Percentiles rank a stretch among this genome's conserved stretches.
phyloP scores from a whole-genome alignment of 2,888 invertebrate species.

The Lochmaea capreae region DNA sequence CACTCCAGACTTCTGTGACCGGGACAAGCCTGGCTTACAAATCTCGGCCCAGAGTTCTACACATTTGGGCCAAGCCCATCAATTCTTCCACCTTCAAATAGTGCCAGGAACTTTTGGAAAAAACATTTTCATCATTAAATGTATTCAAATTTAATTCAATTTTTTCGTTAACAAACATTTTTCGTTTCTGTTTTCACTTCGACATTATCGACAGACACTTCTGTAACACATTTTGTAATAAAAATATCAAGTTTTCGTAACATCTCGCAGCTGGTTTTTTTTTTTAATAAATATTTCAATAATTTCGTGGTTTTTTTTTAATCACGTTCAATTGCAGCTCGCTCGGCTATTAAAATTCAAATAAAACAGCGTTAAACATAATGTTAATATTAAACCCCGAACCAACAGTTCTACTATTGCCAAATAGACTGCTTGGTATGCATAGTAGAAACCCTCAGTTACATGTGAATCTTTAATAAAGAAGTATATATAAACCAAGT shows the following conservation, averaged over 20 bases:
- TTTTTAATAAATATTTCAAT: background rate
- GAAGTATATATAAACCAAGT: slow-evolving; percentile 49
- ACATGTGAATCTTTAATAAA: slow-evolving; percentile 49
- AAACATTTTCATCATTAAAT: no score
- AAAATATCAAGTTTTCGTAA: background rate
- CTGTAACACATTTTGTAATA: background rate
- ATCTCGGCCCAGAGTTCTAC: no score
- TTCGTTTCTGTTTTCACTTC: no score
- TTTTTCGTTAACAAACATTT: no score
- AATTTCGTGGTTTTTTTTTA: slow-evolving; percentile 13
- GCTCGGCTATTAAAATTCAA: slow-evolving; percentile 19
- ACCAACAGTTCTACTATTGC: slow-evolving; percentile 36
- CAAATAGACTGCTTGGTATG: slow-evolving; percentile 49
- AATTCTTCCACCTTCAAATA: no score
- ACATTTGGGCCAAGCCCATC: no score
- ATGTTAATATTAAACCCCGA: slow-evolving; percentile 19
- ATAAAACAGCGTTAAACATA: slow-evolving; percentile 19
- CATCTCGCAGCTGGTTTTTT: background rate
- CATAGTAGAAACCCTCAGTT: slow-evolving; percentile 34
- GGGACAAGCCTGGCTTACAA: no score
- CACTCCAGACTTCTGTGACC: no score
- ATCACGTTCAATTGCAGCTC: slow-evolving; percentile 13
- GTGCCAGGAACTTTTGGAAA: no score
- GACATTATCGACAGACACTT: no score
- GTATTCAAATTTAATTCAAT: no score